Evolutionary conservation across 2,113 vertebrate species (phyloP).

Genomic region (Perca fluviatilis): DNA sequence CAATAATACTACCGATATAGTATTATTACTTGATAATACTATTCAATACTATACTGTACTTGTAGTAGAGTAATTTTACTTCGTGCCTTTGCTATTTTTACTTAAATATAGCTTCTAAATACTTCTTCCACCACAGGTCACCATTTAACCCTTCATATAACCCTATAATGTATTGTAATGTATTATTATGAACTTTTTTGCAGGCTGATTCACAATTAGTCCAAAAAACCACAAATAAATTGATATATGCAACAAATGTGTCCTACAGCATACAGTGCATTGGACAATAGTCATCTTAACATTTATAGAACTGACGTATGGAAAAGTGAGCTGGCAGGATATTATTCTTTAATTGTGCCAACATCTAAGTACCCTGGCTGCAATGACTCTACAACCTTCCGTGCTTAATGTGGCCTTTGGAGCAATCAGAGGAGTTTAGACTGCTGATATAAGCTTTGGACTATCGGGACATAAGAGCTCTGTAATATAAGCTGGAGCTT

Average conservation of each 20-base stretch:
- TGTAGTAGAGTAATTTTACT: no score
- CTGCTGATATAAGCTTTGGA: slow-evolving; percentile 17
- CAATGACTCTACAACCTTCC: neutral
- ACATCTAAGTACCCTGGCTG: neutral
- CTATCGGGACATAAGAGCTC: neutral
- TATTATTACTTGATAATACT: no score
- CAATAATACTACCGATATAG: no score
- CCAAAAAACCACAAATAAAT: no score
- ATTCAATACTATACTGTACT: no score
- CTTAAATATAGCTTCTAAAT: no score
- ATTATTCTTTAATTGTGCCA: neutral
- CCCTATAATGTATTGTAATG: neutral
- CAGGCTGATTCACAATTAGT: no score
- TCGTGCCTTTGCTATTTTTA: no score
- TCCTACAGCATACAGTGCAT: neutral
- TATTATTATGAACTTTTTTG: no score
- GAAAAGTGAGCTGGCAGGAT: neutral
- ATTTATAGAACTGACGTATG: neutral
- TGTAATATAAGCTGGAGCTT: slow-evolving; percentile 34
- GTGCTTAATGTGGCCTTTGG: neutral
- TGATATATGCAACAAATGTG: neutral
- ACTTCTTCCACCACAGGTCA: no score
- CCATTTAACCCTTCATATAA: neutral
- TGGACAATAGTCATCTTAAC: neutral
- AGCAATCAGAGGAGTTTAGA: neutral